Percentiles rank a stretch among this genome's conserved stretches.
Conservation (phyloP, 2,797 vertebrate genomes). For the Falco rusticolus region DNA sequence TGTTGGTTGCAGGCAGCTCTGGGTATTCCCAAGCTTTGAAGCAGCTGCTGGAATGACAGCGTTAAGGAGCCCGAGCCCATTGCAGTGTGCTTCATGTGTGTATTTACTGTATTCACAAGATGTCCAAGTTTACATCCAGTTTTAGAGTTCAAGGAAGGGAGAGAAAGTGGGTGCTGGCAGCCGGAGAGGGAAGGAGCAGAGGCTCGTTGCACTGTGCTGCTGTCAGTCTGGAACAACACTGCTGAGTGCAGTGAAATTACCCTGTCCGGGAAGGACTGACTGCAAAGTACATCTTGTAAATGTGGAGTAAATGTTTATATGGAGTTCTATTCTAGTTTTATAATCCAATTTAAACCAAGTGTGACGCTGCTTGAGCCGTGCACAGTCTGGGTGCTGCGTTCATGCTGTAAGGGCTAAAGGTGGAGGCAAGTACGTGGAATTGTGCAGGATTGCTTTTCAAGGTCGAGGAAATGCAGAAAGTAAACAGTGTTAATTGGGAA, state of each 20-base stretch:
- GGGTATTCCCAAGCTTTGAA: neutral
- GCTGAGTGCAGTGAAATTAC: neutral
- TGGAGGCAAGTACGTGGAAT: neutral
- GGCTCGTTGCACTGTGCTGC: neutral
- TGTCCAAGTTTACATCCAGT: neutral
- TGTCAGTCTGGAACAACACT: neutral
- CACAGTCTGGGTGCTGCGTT: neutral
- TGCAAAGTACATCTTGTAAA: neutral
- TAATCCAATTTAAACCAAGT: neutral
- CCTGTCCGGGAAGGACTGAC: neutral
- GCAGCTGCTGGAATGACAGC: neutral
- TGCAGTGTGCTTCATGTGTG: neutral
- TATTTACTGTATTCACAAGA: neutral
- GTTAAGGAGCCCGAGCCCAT: neutral
- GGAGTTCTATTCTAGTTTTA: neutral
- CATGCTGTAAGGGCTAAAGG: neutral
- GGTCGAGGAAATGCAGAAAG: conserved; percentile 18
- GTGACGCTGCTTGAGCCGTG: neutral
- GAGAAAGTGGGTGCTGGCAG: neutral
- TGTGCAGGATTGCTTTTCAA: conserved; percentile 1
- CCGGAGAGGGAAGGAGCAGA: neutral
- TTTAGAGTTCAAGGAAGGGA: neutral
- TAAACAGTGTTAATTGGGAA: conserved; percentile 33
- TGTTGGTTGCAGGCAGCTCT: neutral
- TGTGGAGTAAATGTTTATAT: neutral